Percentiles rank a stretch among this genome's conserved stretches.
Evolutionary conservation across 2,888 invertebrate species (phyloP).

Genomic region (Callinectes sapidus): DNA sequence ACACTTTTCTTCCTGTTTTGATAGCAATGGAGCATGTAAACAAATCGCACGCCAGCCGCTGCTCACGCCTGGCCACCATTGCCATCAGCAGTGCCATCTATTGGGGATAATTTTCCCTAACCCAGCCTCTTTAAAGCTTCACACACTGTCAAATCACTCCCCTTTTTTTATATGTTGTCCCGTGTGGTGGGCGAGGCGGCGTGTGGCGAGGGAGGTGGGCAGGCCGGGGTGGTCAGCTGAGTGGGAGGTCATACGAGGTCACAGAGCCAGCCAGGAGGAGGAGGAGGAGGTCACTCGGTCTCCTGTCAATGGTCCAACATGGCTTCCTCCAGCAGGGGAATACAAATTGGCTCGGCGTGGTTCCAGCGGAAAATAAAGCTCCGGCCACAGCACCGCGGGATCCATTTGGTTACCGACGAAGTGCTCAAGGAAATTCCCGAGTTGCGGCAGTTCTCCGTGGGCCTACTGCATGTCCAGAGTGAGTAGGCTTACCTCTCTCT

Average conservation of each 20-base stretch:
- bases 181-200: conserved; percentile 38
- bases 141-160: conserved; percentile 6
- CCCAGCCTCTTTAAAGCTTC: conserved; percentile 43
- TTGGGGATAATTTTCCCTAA: conserved; percentile 53
- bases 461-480: conserved; percentile 98
- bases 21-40: not conserved
- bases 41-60: not conserved
- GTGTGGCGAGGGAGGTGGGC: conserved; percentile 44
- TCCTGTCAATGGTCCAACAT: conserved; percentile 78
- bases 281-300: conserved; percentile 18
- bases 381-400: conserved; percentile 96
- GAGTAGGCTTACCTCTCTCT: conserved; percentile 78
- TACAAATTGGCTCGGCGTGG: conserved; percentile 98
- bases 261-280: conserved; percentile 32
- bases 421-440: conserved; percentile 95
- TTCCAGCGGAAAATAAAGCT: conserved; percentile 98
- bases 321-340: conserved; percentile 89
- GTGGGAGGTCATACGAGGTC: not conserved
- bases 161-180: conserved; percentile 43
- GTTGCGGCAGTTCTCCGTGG: conserved; percentile 94
- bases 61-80: not conserved
- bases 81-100: conserved; percentile 40
- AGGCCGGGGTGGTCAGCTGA: not conserved
- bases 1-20: not conserved
- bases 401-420: conserved; percentile 97